Base-by-base conservation (phyloP, 2,888 invertebrate species). In the Drosophila pegasa region DNA sequence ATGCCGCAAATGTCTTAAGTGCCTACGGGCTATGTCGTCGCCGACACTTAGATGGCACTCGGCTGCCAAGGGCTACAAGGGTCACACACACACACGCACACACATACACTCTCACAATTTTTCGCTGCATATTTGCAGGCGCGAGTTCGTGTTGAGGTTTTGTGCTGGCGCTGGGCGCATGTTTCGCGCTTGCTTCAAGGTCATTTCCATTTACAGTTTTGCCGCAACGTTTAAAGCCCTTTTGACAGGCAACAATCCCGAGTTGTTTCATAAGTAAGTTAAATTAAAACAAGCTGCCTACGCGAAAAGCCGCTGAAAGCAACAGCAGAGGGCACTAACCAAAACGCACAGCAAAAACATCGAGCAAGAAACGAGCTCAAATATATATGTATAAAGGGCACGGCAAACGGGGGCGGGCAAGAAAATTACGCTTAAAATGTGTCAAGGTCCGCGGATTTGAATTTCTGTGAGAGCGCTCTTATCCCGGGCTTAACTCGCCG, bases 1-100 rank as follows among this genome's bases (percentile, higher is more conserved):
- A 84, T 78, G 75, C 80, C 80, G 63, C 74, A 78, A 72, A 82
- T 79, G 84, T 74, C 86, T 84, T 81, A 80, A 85, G 86, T 84
- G 82, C 81, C 84, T 75, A 38, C 54, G 59, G 80, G 68, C 66
- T 51, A 64, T 61, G 70, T 48, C 66, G 71, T 66, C 55, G 71
- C 72, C 76, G 71, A 77, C 85, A 82, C 78, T 80, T 72, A 76
- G 70, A 83, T 82, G 74, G 79, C 71, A 76, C 85, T 78, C 83
- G 66, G 59, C 71, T 63, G 79, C 81, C 75, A 81, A 63, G 63
- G 59, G 78, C 64, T 66, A 57, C 61, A 74, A 73, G 76, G 58
- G 71, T 71, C 47, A 62, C 60, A 68, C 31, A 55, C 52, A 18
- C 60, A 22, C 33, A 31, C 58, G 31, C 33, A 51, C 45, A 55